Percentiles rank a stretch among this genome's conserved stretches.
Conservation (phyloP, 2,888 invertebrate species). For the Limnephilus marmoratus region DNA sequence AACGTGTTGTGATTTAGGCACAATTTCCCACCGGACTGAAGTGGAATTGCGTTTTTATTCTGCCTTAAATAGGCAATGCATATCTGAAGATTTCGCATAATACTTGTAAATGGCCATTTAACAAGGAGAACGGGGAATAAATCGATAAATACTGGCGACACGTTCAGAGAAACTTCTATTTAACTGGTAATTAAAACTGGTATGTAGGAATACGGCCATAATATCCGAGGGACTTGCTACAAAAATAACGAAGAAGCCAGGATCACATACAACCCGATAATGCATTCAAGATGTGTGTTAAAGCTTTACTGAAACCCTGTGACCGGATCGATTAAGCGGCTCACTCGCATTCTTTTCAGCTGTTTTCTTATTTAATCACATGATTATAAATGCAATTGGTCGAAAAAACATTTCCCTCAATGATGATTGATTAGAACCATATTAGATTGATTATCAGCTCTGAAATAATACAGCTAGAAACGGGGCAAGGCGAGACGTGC, state of each 20-base stretch:
- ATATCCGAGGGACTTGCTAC: slow-evolving; percentile 11
- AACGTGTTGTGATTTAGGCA: slow-evolving; percentile 37
- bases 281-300: slow-evolving; percentile 24
- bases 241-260: slow-evolving; percentile 29
- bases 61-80: background rate
- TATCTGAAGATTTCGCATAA: background rate
- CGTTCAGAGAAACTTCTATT: background rate
- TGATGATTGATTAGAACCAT: background rate
- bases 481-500: background rate
- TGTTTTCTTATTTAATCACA: background rate
- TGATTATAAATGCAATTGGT: background rate
- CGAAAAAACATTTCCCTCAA: background rate
- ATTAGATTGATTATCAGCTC: background rate
- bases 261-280: background rate
- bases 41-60: background rate
- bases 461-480: background rate
- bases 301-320: background rate
- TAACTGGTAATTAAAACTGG: slow-evolving; percentile 15
- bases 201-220: slow-evolving; percentile 6
- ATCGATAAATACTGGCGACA: background rate
- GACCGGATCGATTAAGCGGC: slow-evolving; percentile 24
- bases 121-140: background rate
- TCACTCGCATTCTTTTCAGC: slow-evolving; percentile 13
- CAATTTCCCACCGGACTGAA: slow-evolving; percentile 30
- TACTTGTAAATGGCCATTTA: slow-evolving; percentile 5